phyloP scores from a whole-genome alignment of 2,113 vertebrate genomes.

The Promerops cafer region DNA sequence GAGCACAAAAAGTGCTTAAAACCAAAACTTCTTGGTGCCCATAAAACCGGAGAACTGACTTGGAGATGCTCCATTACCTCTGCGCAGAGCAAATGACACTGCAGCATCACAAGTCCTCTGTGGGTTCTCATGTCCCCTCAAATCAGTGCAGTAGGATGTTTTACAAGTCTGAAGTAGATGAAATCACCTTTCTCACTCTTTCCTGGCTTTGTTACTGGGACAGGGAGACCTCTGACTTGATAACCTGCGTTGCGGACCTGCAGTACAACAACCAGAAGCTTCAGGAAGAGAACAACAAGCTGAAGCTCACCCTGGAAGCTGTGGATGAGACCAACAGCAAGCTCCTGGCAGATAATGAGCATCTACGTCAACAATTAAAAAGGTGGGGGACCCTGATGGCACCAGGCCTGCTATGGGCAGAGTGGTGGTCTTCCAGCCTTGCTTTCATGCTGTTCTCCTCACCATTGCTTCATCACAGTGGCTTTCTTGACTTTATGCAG shows the following conservation, averaged over 20 bases:
- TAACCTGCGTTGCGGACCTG: constrained; percentile 81
- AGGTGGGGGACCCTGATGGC: constrained; percentile 52
- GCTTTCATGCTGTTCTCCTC: not conserved
- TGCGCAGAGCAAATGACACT: not conserved
- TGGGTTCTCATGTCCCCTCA: not conserved
- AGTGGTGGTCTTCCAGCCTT: not conserved
- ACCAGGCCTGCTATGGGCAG: not conserved
- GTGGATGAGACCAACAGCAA: constrained; percentile 83
- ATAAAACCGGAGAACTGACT: not conserved
- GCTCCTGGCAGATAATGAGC: constrained; percentile 77
- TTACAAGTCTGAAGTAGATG: not conserved
- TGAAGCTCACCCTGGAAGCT: constrained; percentile 78
- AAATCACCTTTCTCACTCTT: not conserved
- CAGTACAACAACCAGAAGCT: constrained; percentile 86
- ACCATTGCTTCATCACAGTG: not conserved
- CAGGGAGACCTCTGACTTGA: constrained; percentile 87
- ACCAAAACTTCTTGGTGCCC: not conserved
- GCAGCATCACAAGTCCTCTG: not conserved
- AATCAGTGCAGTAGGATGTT: not conserved
- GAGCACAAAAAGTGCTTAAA: not conserved
- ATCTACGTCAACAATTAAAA: constrained; percentile 72
- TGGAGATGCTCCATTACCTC: not conserved
- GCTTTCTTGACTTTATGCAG: not conserved
- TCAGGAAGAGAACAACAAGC: constrained; percentile 80
- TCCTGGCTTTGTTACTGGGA: not conserved